Base-by-base conservation (phyloP, 2,797 vertebrate genomes). In the Betta splendens region DNA sequence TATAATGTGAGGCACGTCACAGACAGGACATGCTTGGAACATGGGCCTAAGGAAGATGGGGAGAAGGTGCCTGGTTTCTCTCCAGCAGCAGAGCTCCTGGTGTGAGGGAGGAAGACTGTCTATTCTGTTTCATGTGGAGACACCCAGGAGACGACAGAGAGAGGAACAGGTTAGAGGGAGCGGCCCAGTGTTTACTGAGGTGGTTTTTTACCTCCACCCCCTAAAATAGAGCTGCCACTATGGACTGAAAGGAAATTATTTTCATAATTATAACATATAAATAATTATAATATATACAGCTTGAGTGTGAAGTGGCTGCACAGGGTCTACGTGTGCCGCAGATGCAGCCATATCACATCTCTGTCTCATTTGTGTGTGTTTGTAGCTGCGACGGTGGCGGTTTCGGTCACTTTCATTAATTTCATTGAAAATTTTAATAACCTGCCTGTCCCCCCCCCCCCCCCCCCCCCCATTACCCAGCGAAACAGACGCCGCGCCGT, bases 41-140 rank as follows among this genome's bases (percentile, higher is more conserved):
- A 36, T 1, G 35, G 18, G 49, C 48, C 62, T 50, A 5, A 56
- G 33, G 52, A 35, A 36, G 63, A 11, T 16, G n/a, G 32, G 11
- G 59, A 50, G 55, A 29, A 28, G n/a, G 48, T 43, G 64, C 59
- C 67, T 72, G 73, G 65, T 63, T 68, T 56, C 40, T 64, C 63
- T 77, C 84, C 68, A 79, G 72, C 68, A 71, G 64, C 33, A 69
- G 43, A 79, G 72, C 67, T 85, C 66, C 84, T 81, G 77, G 80
- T 83, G 80, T 72, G 77, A 77, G 63, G 57, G 72, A 80, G 68
- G 71, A 84, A 73, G 56, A 73, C 66, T 40, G 64, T 23, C 54
- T 59, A 79, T 66, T 50, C 81, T n/a, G n/a, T 86, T 81, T 84
- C 61, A 82, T 81, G 64, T 79, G 26, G 61, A 77, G 65, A 69